These are phyloP conservation scores for Folsomia manolachei DNA, from an alignment of 2,888 invertebrate genomes.

Conservation along the genomic window DNA sequence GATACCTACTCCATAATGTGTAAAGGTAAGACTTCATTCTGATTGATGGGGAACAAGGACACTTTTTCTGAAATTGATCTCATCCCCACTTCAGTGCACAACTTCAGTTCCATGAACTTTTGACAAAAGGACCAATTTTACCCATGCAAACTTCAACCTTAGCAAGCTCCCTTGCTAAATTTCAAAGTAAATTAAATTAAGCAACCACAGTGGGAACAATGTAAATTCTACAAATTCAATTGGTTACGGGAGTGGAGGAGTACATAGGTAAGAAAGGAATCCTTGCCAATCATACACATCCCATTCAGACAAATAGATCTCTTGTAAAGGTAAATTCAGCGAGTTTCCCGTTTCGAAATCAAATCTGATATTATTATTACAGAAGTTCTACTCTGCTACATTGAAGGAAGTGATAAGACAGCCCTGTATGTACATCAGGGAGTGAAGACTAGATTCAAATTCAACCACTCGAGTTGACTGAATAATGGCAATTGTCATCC, in stretches of 20 bases:
- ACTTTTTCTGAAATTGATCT: not conserved
- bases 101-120: not conserved
- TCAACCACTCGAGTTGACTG: not conserved
- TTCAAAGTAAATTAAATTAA: not conserved
- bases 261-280: too few relatives aligned
- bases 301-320: too few relatives aligned
- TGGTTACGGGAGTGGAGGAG: not conserved
- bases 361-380: not conserved
- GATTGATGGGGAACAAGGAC: not conserved
- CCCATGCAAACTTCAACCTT: not conserved
- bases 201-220: not conserved
- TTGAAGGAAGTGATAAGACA: too few relatives aligned
- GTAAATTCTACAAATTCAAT: not conserved
- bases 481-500: not conserved
- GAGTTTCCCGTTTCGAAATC: not conserved
- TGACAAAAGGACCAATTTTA: not conserved
- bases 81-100: not conserved
- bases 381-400: too few relatives aligned
- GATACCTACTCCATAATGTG: too few relatives aligned
- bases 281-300: too few relatives aligned
- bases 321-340: not conserved
- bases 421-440: too few relatives aligned
- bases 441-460: too few relatives aligned
- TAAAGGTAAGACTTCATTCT: not conserved
- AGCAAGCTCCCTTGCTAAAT: too few relatives aligned